Base-by-base conservation (phyloP, 2,113 vertebrate species). In the Xerus inauris region DNA sequence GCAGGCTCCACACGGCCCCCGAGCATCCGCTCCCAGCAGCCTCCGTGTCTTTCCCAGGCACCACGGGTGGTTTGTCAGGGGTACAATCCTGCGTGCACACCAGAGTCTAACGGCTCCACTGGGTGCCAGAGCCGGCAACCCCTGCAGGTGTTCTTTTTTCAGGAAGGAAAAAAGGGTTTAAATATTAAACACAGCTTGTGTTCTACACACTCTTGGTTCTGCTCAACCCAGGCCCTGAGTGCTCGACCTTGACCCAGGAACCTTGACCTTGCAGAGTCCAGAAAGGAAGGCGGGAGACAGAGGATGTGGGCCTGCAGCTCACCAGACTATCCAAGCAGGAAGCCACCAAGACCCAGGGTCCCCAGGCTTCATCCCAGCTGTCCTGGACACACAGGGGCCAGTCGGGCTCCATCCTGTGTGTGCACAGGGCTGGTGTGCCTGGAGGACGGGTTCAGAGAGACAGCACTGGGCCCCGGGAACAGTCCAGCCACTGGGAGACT, bases 291-390 rank as follows among this genome's bases (percentile, higher is more conserved):
- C 13, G 22, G 54, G 17, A 40, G 20, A 19, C 32, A 19, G 32
- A 77, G 75, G 59, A 14, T 1, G 0, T 0, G 10, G 38, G 19
- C 10, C 80, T 49, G 40, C 22, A 12, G n/a, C 30, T 2, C 45
- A 38, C 17, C 5, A 3, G 71, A 9, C 3, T 19, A 4, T 19
- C 45, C 20, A 1, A 3, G 24, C 5, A 51, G 57, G n/a, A 72
- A 82, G 47, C 11, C 84, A 6, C 62, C 1, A 0, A 2, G 20
- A 22, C 5, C 14, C 3, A 11, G 24, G 4, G 22, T 13, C 14
- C 28, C 65, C 3, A n/a, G 13, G 13, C 19, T 11, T 28, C n/a
- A 35, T n/a, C 45, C 42, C 24, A 1, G 87, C 32, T n/a, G 0
- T 51, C 32, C 40, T 13, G 38, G 28, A 32, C 42, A 17, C 28